Conservation (phyloP, 2,888 invertebrate species). For the Cordilura impudica region DNA sequence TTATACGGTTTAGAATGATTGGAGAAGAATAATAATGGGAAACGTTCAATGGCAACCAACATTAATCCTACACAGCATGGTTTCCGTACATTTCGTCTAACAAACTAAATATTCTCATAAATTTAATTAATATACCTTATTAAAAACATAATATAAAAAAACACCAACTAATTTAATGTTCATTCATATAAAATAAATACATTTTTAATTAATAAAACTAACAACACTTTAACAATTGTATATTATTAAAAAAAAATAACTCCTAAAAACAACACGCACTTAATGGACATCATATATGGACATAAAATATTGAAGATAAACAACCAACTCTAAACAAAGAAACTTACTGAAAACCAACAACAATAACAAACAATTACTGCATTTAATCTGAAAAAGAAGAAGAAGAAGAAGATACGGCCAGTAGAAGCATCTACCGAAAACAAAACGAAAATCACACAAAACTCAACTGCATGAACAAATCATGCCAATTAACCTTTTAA, state of each 20-base stretch:
- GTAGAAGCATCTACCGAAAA: neutral
- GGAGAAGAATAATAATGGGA: neutral
- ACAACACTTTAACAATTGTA: slow-evolving; percentile 53
- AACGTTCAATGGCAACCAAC: neutral
- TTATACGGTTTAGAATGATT: neutral
- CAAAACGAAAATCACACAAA: slow-evolving; percentile 15
- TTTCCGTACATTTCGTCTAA: neutral
- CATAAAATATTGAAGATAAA: slow-evolving; percentile 48
- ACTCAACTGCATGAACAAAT: slow-evolving; percentile 58
- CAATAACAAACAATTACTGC: slow-evolving; percentile 44
- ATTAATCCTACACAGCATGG: neutral
- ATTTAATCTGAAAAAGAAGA: neutral
- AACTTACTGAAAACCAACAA: slow-evolving; percentile 5
- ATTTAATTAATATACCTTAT: slow-evolving; percentile 46
- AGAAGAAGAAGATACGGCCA: slow-evolving; percentile 41
- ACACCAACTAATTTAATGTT: slow-evolving; percentile 29
- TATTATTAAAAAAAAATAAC: slow-evolving; percentile 41
- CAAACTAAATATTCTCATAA: slow-evolving; percentile 19
- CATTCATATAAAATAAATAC: slow-evolving; percentile 38
- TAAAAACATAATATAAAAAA: neutral
- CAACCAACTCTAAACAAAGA: slow-evolving; percentile 17
- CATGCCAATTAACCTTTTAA: slow-evolving; percentile 66
- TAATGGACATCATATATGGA: slow-evolving; percentile 55
- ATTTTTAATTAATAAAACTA: slow-evolving; percentile 61
- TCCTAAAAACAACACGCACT: slow-evolving; percentile 60